Evolutionary conservation across 2,797 vertebrate species (phyloP), one percentile per base, ranked within the genome.

Genomic region (Anisognathus igniventris): DNA sequence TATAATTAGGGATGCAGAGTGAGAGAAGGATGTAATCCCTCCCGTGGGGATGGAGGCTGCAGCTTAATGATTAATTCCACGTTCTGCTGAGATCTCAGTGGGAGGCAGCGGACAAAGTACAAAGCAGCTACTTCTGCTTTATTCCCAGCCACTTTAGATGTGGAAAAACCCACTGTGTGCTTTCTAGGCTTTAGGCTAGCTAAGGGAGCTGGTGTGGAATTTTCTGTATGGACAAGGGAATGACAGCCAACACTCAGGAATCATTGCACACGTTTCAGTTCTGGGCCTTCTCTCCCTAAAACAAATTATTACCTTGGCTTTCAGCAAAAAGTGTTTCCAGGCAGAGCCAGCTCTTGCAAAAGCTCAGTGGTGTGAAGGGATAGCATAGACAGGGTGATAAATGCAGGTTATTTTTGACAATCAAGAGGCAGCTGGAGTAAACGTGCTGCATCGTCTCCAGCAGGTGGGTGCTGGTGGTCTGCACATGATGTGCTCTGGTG

Each of bases 51-150:
- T 13, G 1, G 8, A 70, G 70, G 30, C 42, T 88, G 61, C 40
- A 81, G 92, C 13, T 96, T 93, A 96, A 95, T 96, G 92, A 94
- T 96, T 96, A 96, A 94, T 89, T 93, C 53, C 48, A 58, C 8
- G 0, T 88, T 89, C 67, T 67, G 31, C 67, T 12, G 81, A 74
- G 77, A 57, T 54, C 64, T 82, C 53, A 4, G 62, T 40, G 45
- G 57, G 62, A 91, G 72, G 42, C 79, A 92, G 73, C 0, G 53
- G 67, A n/a, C 94, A 95, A 96, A 97, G 93, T 95, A 88, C 94
- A 95, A 80, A 93, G 81, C 88, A 90, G 45, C 64, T 91, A 42
- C 57, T 79, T 57, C 79, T 50, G 72, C 56, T 91, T 74, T 58
- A 81, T 94, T 82, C 87, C 39, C 64, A 76, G 33, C 30, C 33